Evolutionary conservation across 2,113 vertebrate species (phyloP), one percentile per base, ranked within the genome.

Genomic region (Phainopepla nitens): DNA sequence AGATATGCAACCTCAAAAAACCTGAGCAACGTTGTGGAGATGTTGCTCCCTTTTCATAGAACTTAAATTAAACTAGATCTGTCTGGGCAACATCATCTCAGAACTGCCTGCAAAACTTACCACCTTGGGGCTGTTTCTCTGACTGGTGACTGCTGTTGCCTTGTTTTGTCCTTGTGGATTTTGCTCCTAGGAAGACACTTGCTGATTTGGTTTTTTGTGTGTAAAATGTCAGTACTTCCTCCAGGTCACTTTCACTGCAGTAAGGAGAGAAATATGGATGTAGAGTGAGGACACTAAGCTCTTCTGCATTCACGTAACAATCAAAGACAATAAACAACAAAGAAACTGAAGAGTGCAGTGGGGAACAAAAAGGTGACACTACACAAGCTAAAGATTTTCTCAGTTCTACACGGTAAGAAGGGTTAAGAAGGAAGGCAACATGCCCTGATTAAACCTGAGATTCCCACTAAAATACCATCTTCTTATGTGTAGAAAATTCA

Each of bases 201-300:
- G 99, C 98, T 45, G 99, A 99, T 96, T 99, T 99, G 97, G 98
- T 99, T 97, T 99, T 99, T 90, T 99, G 99, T 5, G 98, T 99
- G 96, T 99, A 99, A 98, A 98, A 99, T 20, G 99, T 99, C 94
- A 99, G 97, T 61, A 99, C 98, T 92, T 99, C 98, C 85, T 99
- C 99, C 96, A 99, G 96, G 91, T 99, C 99, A 49, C 94, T 98
- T 98, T 99, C 99, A 98, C 99, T 99, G 95, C 83, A 97, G 94
- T 57, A 93, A 94, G 82, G 78, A 95, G 42, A 93, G n/a, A 90
- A 94, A 87, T 90, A 96, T 77, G 18, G 42, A 66, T 12, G 0
- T 33, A 65, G 77, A 73, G 33, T 24, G 50, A 95, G 41, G 23
- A 82, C 69, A 75, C 9, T n/a, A 81, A 75, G 18, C 41, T 85